Base-by-base conservation (phyloP, 2,888 invertebrate genomes). In the Strigamia crassipes region DNA sequence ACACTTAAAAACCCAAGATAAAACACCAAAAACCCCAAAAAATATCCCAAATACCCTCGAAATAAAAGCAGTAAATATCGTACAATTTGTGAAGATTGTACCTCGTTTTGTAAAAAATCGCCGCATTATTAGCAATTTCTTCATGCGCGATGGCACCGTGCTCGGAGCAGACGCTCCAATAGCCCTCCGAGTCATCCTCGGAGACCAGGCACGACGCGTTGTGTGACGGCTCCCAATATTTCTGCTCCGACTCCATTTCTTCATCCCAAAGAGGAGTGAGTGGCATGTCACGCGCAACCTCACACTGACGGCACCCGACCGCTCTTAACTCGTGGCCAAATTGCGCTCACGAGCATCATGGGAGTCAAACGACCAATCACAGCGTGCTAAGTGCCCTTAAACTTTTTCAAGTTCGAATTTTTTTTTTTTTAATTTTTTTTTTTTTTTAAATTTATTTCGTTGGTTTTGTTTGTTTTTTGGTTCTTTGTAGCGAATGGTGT, bases 111-210 rank as follows among this genome's bases (percentile, higher is more conserved):
- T 73, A 73, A 73, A n/a, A 73, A 5, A 73, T 73, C 4, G 23
- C 73, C 3, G 5, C 73, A 13, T 18, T 73, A 31, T 34, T 34
- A 6, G 23, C 31, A 6, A 23, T 66, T 27, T 34, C 80, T 38
- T 80, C 80, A 12, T 23, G 8, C n/a, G 73, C 31, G 10, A 80
- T 46, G 15, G 51, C 80, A 56, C 21, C 21, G 23, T 80, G 80
- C 15, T 80, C 80, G 8, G 80, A 80, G 41, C 80, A 80, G 23
- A 56, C 80, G 27, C 80, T 80, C 80, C 80, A 80, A 56, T 80
- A 80, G 10, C 80, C 80, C 23, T 80, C 80, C 9, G 80, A 80
- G 51, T 80, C 78, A 78, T 78, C 79, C 38, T 79, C 80, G 8
- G 80, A 80, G 42, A 51, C 56, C 27, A 80, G 10, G 27, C 80